phyloP scores from a whole-genome alignment of 2,113 vertebrate species.

The Gallinago jamesoni region DNA sequence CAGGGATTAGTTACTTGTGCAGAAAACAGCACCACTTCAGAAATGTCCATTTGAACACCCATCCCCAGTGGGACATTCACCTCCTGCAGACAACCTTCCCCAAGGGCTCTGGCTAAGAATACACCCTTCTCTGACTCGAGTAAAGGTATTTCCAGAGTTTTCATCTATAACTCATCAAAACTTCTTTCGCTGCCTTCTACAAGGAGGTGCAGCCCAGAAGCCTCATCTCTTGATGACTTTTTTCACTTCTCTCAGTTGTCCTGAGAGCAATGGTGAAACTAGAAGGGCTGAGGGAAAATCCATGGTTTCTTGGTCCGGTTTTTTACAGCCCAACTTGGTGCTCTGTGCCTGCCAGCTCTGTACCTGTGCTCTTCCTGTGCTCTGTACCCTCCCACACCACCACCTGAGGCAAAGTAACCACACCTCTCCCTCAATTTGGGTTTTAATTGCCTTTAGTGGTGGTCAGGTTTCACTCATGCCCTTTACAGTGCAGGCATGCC shows the following conservation, averaged over 20 bases:
- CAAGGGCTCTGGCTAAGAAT: background rate
- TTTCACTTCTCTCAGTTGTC: background rate
- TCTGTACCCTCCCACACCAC: background rate
- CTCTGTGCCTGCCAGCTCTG: background rate
- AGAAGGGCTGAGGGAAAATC: background rate
- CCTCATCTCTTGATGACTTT: background rate
- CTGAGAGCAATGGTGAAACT: background rate
- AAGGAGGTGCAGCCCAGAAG: background rate
- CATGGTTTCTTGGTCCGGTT: background rate
- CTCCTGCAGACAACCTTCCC: background rate
- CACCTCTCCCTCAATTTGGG: background rate
- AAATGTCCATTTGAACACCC: background rate
- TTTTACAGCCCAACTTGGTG: background rate
- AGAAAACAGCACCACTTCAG: background rate
- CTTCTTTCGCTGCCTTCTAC: background rate
- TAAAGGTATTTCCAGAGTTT: background rate
- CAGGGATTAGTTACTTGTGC: background rate
- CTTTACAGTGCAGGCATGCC: background rate
- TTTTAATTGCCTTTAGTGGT: background rate
- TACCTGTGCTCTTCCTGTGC: background rate
- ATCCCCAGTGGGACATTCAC: background rate
- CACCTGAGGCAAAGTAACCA: background rate
- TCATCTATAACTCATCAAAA: background rate
- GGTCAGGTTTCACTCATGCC: background rate
- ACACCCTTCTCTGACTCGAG: background rate